Conservation (phyloP, 1,140 invertebrate genomes). For the Nautilus pompilius region DNA sequence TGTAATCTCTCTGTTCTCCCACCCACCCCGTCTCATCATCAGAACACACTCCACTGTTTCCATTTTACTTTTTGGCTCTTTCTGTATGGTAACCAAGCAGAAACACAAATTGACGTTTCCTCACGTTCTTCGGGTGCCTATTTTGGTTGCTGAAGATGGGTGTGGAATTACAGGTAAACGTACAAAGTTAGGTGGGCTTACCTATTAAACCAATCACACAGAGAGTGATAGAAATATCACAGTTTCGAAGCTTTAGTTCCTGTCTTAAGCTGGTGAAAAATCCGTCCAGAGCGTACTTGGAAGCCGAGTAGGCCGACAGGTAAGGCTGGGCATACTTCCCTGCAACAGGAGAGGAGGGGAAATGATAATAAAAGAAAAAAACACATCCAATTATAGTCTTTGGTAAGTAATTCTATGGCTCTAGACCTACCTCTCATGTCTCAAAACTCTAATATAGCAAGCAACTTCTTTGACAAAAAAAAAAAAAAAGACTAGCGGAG, state of each 20-base stretch:
- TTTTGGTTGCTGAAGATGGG: neutral
- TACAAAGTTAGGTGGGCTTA: constrained; percentile 16
- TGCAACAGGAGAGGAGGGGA: constrained; percentile 14
- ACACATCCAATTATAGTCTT: too few species aligned
- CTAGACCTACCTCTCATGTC: too few species aligned
- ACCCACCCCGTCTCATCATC: too few species aligned
- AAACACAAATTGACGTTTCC: neutral
- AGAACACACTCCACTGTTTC: too few species aligned
- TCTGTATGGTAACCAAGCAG: neutral
- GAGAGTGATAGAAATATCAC: constrained; percentile 43
- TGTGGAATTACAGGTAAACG: neutral
- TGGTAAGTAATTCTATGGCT: too few species aligned
- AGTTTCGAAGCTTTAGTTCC: constrained; percentile 29
- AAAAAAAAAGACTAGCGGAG: too few species aligned
- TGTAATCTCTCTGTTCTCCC: too few species aligned
- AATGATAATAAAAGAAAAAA: neutral
- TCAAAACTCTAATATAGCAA: too few species aligned
- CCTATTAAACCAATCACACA: constrained; percentile 45
- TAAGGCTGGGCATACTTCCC: constrained; percentile 42
- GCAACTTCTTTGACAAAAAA: too few species aligned
- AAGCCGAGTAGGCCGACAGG: constrained; percentile 34
- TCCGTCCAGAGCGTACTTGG: constrained; percentile 49
- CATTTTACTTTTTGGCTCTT: too few species aligned
- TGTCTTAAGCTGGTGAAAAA: constrained; percentile 43
- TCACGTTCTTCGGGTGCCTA: neutral